Evolutionary conservation across 35 echinoderm and acorn worm genomes (phyloP), one percentile per base, ranked within the genome.

Genomic region (Diadema setosum): DNA sequence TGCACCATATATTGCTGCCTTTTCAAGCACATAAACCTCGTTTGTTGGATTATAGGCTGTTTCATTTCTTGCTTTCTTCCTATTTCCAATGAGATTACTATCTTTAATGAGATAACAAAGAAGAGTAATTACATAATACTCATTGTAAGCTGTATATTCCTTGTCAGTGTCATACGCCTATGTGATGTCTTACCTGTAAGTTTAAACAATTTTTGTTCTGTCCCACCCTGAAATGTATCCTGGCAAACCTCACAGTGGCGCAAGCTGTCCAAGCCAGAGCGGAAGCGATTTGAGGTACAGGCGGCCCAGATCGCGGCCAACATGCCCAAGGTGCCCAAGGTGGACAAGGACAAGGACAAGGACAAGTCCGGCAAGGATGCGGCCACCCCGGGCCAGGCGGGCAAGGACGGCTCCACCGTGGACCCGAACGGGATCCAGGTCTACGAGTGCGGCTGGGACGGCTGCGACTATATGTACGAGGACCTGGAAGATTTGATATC

Each of bases 391-490:
- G 2, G 64, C 32, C 63, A 75, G 26, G 80, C 91, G 5, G 90
- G 83, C 52, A 84, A 93, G 20, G 90, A 84, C 67, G 78, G 70
- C 41, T 94, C 44, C 85, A 44, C 34, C 29, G 3, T 34, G 37
- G 63, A 67, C 12, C 63, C 30, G 63, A 14, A 33, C 18, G 58
- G 33, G 3, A 34, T 89, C 41, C 76, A 83, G 39, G 86, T 99
- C 8, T 99, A 90, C 58, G 93, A 99, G 42, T 99, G 92, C 70
- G 46, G 57, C 56, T 99, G 96, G 96, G 88, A 94, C 14, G 92
- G 89, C 4, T 98, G 96, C 83, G 96, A 98, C 63, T 89, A 85
- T 60, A 93, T 94, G 86, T 98, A 89, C 83, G 96, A 98, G 34
- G 91, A 94, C 24, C 21, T 80, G 21, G 88, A 94, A 18, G 96